These are phyloP conservation scores for Lycocorax pyrrhopterus DNA, from an alignment of 2,113 vertebrate species.

Conservation along the genomic window DNA sequence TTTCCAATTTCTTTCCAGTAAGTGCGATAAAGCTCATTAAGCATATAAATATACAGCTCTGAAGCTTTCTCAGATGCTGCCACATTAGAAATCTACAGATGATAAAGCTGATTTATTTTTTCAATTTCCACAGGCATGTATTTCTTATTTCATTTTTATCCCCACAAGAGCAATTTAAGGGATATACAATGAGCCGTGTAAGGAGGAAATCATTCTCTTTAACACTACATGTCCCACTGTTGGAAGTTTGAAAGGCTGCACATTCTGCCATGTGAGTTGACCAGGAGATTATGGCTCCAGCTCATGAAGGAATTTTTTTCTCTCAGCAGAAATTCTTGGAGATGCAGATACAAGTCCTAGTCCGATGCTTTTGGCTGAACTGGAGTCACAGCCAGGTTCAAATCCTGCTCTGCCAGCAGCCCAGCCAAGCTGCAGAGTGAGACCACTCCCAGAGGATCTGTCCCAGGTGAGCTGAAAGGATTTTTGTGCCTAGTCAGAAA, in stretches of 20 bases:
- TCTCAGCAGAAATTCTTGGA: conserved; percentile 45
- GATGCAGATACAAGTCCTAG: conserved; percentile 48
- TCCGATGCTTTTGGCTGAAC: conserved; percentile 69
- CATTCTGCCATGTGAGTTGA: background rate
- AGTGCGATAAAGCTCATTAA: conserved; percentile 7
- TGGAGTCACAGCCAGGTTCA: conserved; percentile 40
- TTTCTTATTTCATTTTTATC: conserved; percentile 1
- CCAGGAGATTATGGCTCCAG: background rate
- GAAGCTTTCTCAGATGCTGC: background rate
- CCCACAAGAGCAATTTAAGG: background rate
- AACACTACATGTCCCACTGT: background rate
- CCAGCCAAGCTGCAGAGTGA: background rate
- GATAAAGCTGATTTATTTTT: conserved; percentile 30
- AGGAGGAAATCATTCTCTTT: background rate
- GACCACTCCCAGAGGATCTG: background rate
- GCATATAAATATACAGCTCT: background rate
- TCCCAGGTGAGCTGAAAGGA: conserved; percentile 64
- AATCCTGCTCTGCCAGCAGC: background rate
- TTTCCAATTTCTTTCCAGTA: background rate
- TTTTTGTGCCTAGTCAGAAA: background rate
- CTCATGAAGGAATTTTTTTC: background rate
- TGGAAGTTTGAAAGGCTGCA: background rate
- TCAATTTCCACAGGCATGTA: background rate
- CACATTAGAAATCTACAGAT: background rate
- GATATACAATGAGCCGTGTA: background rate